Conservation (phyloP, 2,797 vertebrate species). For the Pogoniulus pusillus region DNA sequence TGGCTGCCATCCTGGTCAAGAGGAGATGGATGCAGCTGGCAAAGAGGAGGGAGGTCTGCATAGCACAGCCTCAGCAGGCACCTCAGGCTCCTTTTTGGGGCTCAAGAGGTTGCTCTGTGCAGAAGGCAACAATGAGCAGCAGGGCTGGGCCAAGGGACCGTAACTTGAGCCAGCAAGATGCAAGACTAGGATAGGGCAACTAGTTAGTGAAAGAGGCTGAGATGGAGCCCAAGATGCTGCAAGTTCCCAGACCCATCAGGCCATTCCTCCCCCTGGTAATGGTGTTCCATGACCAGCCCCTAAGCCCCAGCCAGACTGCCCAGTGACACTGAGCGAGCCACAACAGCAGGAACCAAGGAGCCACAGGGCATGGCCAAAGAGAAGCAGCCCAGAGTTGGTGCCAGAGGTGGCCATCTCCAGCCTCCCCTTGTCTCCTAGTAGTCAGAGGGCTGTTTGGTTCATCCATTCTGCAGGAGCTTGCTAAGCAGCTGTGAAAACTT, state of each 20-base stretch:
- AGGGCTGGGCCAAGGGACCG: not conserved
- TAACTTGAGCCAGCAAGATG: not conserved
- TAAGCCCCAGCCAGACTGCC: not conserved
- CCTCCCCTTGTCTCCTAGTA: not conserved
- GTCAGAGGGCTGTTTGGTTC: not conserved
- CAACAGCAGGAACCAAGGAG: fast-evolving
- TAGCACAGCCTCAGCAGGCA: not conserved
- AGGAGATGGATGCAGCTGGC: not conserved
- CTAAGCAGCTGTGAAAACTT: not conserved
- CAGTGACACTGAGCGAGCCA: not conserved
- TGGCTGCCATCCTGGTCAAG: not conserved
- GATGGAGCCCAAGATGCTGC: not conserved
- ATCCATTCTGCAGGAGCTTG: not conserved
- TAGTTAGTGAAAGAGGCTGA: not conserved
- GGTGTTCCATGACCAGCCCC: fast-evolving
- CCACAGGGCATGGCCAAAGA: not conserved
- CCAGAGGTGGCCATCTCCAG: not conserved
- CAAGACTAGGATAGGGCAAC: fast-evolving
- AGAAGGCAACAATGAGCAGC: fast-evolving
- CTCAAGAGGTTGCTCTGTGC: not conserved
- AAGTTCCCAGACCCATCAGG: not conserved
- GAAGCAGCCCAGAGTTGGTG: not conserved
- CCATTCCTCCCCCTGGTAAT: fast-evolving
- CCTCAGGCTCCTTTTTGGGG: no score
- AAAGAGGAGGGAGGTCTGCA: not conserved